These are phyloP conservation scores for Physella acuta DNA, from an alignment of 1,140 invertebrate genomes.

Conservation along the genomic window DNA sequence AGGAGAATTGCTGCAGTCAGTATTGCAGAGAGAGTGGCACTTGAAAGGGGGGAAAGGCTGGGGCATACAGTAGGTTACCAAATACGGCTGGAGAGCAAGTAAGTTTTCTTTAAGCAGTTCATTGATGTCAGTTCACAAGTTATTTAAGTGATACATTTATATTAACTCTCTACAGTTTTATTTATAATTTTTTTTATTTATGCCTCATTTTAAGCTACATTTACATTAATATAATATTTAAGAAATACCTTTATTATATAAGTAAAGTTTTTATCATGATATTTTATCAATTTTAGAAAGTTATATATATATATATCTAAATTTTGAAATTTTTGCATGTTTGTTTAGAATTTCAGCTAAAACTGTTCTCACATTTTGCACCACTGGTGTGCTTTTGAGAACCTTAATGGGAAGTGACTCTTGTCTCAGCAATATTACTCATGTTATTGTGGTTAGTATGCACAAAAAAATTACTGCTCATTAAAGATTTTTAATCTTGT, in stretches of 20 bases:
- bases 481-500: too few species aligned
- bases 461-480: too few species aligned
- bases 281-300: too few species aligned
- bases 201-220: too few species aligned
- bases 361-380: conserved; percentile 87
- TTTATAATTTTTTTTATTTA: too few species aligned
- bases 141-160: too few species aligned
- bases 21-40: conserved; percentile 76
- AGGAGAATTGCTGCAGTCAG: conserved; percentile 85
- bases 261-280: too few species aligned
- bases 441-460: conserved; percentile 84
- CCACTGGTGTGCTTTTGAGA: conserved; percentile 83
- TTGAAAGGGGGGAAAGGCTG: conserved; percentile 84
- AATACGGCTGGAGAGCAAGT: conserved; percentile 69
- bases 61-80: conserved; percentile 92
- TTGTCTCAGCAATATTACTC: conserved; percentile 73
- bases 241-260: too few species aligned
- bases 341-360: conserved; percentile 73
- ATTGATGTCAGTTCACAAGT: not conserved
- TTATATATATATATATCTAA: too few species aligned
- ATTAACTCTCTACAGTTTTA: not conserved
- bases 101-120: conserved; percentile 18
- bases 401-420: conserved; percentile 79
- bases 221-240: not conserved
- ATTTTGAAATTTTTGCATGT: too few species aligned